These are phyloP conservation scores for Natrix natrix DNA, from an alignment of 2,797 vertebrate genomes.

Conservation along the genomic window DNA sequence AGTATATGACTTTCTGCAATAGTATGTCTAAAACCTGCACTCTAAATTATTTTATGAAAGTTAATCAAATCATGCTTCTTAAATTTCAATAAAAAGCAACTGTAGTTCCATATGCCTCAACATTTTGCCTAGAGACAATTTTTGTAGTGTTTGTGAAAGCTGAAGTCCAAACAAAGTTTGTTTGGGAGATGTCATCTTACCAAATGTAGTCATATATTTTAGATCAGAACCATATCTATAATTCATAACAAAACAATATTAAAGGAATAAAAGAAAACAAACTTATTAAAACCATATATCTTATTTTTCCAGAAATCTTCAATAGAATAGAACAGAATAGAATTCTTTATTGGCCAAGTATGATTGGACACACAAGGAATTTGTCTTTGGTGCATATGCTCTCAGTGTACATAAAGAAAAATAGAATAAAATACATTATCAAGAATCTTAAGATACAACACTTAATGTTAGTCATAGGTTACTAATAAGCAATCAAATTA, in stretches of 20 bases:
- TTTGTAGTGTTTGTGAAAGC: slow-evolving; percentile 61
- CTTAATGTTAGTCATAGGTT: too few species aligned
- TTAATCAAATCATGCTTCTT: slow-evolving; percentile 52
- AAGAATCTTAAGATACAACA: too few species aligned
- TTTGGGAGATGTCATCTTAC: slow-evolving; percentile 57
- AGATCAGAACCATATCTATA: slow-evolving; percentile 41
- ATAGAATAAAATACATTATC: too few species aligned
- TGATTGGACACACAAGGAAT: too few species aligned
- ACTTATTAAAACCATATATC: slow-evolving; percentile 27
- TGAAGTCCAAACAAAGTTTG: slow-evolving; percentile 62
- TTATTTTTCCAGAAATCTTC: slow-evolving; percentile 30
- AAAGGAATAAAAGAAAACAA: slow-evolving; percentile 46
- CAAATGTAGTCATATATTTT: slow-evolving; percentile 46
- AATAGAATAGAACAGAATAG: too few species aligned
- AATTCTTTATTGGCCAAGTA: too few species aligned
- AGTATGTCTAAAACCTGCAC: slow-evolving; percentile 33
- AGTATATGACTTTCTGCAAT: not conserved
- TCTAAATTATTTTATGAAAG: slow-evolving; percentile 56
- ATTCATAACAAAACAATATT: slow-evolving; percentile 42
- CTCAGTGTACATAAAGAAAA: too few species aligned
- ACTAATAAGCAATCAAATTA: too few species aligned
- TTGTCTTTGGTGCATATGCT: too few species aligned
- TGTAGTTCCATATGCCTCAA: slow-evolving; percentile 52
- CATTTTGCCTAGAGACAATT: slow-evolving; percentile 58
- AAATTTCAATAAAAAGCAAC: slow-evolving; percentile 56